These are phyloP conservation scores for Leptodirus hochenwartii DNA, from an alignment of 2,888 invertebrate genomes.

Conservation along the genomic window DNA sequence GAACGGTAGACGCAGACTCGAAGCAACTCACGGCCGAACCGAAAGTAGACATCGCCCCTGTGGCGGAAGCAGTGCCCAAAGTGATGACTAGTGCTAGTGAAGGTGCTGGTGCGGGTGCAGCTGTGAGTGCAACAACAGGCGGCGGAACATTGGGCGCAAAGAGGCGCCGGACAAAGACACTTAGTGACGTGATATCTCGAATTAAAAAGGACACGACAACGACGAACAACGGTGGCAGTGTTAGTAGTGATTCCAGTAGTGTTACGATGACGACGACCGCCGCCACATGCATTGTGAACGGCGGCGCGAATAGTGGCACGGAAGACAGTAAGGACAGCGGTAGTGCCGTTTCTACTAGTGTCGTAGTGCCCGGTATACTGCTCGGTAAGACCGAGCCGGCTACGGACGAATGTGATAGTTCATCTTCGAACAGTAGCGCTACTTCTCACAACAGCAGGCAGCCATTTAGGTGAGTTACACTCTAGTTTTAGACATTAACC, in stretches of 20 bases:
- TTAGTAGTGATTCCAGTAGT: too few relatives aligned
- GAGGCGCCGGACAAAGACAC: conserved; percentile 37
- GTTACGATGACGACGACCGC: too few relatives aligned
- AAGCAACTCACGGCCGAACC: conserved; percentile 10
- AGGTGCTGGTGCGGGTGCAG: conserved; percentile 25
- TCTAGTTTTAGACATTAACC: too few relatives aligned
- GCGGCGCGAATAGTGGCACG: too few relatives aligned
- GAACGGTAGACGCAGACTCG: conserved; percentile 5
- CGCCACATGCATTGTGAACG: too few relatives aligned
- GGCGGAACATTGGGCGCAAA: too few relatives aligned
- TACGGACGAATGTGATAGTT: too few relatives aligned
- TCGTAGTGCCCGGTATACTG: too few relatives aligned
- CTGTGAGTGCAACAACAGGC: conserved; percentile 21
- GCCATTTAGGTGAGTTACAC: too few relatives aligned
- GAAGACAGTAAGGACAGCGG: conserved; percentile 21
- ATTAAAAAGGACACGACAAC: conserved; percentile 38
- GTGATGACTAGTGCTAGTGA: conserved; percentile 19
- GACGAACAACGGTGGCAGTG: conserved; percentile 19
- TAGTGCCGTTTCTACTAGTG: conserved; percentile 12
- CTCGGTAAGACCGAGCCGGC: too few relatives aligned
- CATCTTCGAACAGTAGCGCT: too few relatives aligned
- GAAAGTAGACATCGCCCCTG: conserved; percentile 9
- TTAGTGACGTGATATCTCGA: conserved; percentile 40
- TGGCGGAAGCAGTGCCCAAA: conserved; percentile 5
- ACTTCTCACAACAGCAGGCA: too few relatives aligned